These are phyloP conservation scores for Orchesellides sinensis DNA, from an alignment of 2,888 invertebrate genomes.

Conservation along the genomic window DNA sequence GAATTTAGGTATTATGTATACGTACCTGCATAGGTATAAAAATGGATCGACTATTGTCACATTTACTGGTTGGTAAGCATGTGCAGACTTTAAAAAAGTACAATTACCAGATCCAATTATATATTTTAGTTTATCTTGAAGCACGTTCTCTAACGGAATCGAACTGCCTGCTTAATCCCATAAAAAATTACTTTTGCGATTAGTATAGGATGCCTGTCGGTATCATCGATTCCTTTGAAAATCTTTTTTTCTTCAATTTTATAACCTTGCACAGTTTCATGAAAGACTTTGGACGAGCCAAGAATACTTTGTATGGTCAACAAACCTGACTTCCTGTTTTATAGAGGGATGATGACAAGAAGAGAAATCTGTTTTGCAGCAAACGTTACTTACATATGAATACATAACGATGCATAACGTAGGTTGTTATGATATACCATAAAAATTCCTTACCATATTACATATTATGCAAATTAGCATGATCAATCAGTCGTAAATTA, in stretches of 20 bases:
- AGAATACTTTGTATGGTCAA: slow-evolving; percentile 14
- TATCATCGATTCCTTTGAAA: slow-evolving; percentile 6
- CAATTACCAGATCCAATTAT: slow-evolving; percentile 57
- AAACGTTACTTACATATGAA: no score
- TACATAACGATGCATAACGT: no score
- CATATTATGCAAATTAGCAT: slow-evolving; percentile 17
- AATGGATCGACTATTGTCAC: slow-evolving; percentile 43
- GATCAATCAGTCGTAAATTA: slow-evolving; percentile 20
- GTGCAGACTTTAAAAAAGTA: slow-evolving; percentile 35
- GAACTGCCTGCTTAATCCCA: not conserved
- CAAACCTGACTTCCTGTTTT: slow-evolving; percentile 39
- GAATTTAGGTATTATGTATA: not conserved
- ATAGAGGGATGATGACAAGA: not conserved
- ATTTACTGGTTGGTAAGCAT: slow-evolving; percentile 8
- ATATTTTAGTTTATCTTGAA: slow-evolving; percentile 38
- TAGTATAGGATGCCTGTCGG: slow-evolving; percentile 25
- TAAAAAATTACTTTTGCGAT: slow-evolving; percentile 2
- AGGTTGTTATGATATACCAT: not conserved
- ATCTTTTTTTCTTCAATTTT: slow-evolving; percentile 3
- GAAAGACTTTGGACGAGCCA: slow-evolving; percentile 3
- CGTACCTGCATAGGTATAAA: slow-evolving; percentile 16
- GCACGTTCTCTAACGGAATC: slow-evolving; percentile 15
- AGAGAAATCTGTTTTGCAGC: slow-evolving; percentile 9
- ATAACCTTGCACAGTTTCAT: slow-evolving; percentile 58
- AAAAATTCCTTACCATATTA: not conserved